Percentiles rank a stretch among this genome's conserved stretches.
These are phyloP conservation scores for Holothuria glaberrima DNA, from an alignment of 35 echinoderm and acorn worm species.

Conservation along the genomic window DNA sequence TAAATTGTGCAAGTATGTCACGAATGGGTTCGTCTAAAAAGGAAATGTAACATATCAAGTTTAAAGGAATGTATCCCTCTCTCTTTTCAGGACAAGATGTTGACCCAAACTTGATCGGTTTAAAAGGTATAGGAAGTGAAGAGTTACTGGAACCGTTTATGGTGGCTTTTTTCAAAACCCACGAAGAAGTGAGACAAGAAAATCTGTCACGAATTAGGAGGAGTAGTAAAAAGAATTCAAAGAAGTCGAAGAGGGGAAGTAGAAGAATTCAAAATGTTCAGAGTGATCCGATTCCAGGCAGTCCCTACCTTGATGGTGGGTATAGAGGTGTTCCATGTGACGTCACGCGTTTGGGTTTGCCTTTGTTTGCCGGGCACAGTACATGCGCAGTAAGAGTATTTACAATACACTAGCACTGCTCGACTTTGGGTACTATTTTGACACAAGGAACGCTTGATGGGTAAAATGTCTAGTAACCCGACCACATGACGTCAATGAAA, in stretches of 20 bases:
- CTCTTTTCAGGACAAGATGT: slow-evolving; percentile 55
- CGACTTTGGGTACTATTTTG: too few relatives aligned
- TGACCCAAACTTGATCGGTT: slow-evolving; percentile 54
- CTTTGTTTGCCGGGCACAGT: too few relatives aligned
- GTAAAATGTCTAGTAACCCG: too few relatives aligned
- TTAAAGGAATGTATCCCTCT: too few relatives aligned
- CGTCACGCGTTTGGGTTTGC: too few relatives aligned
- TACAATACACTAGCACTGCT: too few relatives aligned
- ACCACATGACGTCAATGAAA: too few relatives aligned
- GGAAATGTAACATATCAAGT: too few relatives aligned
- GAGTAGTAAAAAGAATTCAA: slow-evolving; percentile 8
- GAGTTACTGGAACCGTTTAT: slow-evolving; percentile 93
- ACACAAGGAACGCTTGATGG: too few relatives aligned
- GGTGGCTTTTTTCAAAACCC: slow-evolving; percentile 92
- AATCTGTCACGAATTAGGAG: slow-evolving; percentile 32
- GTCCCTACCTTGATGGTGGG: neutral
- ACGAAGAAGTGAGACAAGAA: slow-evolving; percentile 48
- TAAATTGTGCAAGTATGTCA: too few relatives aligned
- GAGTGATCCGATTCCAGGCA: slow-evolving; percentile 5
- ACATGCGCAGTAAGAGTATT: too few relatives aligned
- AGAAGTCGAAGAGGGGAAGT: slow-evolving; percentile 9
- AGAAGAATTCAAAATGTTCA: slow-evolving; percentile 42
- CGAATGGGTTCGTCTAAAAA: too few relatives aligned
- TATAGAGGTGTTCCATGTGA: neutral
- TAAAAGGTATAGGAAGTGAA: slow-evolving; percentile 66